Evolutionary conservation across 2,888 invertebrate species (phyloP), one percentile per base, ranked within the genome.

Genomic region (Pardosa pseudoannulata): DNA sequence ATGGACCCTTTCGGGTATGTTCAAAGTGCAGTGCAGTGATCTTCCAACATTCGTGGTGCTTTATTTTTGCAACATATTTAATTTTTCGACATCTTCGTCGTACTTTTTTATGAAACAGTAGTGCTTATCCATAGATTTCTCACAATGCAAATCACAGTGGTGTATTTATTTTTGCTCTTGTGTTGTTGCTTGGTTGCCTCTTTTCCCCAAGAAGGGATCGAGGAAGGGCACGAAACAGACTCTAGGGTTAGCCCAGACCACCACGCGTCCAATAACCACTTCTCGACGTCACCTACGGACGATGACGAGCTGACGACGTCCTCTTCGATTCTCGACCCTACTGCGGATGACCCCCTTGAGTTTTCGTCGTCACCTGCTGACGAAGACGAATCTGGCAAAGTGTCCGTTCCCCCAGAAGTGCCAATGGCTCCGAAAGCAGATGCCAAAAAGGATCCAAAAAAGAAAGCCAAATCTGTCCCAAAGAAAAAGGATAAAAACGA

Each of bases 401-500:
- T 62, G 3, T 41, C 68, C 0, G 36, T 50, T 31, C 29, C 50
- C 0, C 31, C 73, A 2, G 29, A 46, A 19, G 62, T 65, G 36
- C 32, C 56, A 28, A 79, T 41, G 0, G 74, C 81, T 1, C 32
- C 65, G n/a, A 73, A 73, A 28, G 23, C 41, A 11, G 80, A 80
- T n/a, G 50, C 74, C n/a, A 81, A 81, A 39, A 81, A 74, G 23
- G 81, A 81, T 31, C 9, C 16, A 0, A 81, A 81, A 31, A 74
- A 81, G 62, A 74, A 81, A 74, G 67, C 29, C 32, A 81, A 68
- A 28, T 50, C 11, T 32, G 6, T n/a, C 29, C 65, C 56, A 7
- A 81, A 81, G 62, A 81, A 81, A 28, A 81, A 74, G 31, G 81
- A 81, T 36, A 81, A 62, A 32, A 36, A 28, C 11, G 74, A 72